Evolutionary conservation across 2,113 vertebrate species (phyloP).

Genomic region (Psilopogon haemacephalus): DNA sequence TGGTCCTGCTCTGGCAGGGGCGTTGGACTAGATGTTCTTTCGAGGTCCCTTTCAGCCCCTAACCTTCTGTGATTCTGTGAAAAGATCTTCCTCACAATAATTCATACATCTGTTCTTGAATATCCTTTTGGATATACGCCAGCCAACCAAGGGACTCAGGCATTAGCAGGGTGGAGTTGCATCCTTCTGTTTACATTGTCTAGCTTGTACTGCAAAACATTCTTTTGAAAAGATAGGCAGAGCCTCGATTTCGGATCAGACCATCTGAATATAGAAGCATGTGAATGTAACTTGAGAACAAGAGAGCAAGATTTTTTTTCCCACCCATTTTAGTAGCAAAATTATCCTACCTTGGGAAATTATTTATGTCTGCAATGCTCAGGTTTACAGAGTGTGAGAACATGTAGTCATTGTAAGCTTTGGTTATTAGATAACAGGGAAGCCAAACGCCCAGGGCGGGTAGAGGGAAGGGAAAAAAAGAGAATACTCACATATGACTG

Average conservation of each 20-base stretch:
- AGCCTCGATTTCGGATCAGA: not conserved
- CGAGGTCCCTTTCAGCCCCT: no score
- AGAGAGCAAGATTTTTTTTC: not conserved
- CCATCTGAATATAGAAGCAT: not conserved
- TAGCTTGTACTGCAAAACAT: not conserved
- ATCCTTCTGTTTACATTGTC: conserved; percentile 55
- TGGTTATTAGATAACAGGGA: not conserved
- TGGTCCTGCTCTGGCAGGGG: no score
- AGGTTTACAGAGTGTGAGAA: not conserved
- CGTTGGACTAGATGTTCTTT: no score
- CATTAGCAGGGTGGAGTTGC: conserved; percentile 57
- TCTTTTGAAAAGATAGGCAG: conserved; percentile 11
- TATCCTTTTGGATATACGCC: conserved; percentile 23
- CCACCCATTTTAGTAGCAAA: not conserved
- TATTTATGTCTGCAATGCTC: not conserved
- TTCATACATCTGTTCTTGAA: conserved; percentile 18
- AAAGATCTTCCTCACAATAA: not conserved
- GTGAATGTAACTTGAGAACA: not conserved
- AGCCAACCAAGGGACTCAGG: not conserved
- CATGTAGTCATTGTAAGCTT: not conserved
- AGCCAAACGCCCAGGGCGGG: not conserved
- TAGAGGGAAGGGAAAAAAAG: not conserved
- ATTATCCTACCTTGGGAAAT: not conserved
- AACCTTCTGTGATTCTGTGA: no score
- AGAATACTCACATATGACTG: conserved; percentile 84